Evolutionary conservation across 2,797 vertebrate species (phyloP).

Genomic region (Thripadectes ignobilis): DNA sequence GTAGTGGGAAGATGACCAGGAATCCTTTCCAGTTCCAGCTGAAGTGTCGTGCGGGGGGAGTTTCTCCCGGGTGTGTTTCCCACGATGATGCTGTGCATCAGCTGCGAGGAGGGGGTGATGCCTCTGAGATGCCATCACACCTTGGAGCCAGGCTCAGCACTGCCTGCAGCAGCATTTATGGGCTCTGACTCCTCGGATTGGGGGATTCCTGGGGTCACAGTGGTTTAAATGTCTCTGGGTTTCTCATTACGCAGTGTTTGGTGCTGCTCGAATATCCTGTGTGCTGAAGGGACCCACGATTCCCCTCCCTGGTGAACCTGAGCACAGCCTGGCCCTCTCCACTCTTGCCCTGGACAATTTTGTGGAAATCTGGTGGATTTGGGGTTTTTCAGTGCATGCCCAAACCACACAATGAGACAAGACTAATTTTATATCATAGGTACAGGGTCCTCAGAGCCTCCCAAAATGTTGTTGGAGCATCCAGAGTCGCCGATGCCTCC

Average conservation of each 20-base stretch:
- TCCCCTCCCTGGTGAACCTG: fast-evolving
- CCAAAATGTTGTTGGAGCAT: not conserved
- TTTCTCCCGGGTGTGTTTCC: not conserved
- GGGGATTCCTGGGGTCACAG: not conserved
- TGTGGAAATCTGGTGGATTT: fast-evolving
- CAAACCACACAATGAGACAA: fast-evolving
- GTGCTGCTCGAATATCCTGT: fast-evolving
- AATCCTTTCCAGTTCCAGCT: fast-evolving
- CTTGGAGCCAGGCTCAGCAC: fast-evolving
- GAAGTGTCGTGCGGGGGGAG: not conserved
- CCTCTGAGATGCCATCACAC: not conserved
- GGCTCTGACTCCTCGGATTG: fast-evolving
- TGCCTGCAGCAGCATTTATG: fast-evolving
- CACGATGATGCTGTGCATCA: fast-evolving
- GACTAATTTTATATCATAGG: fast-evolving
- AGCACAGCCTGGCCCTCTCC: not conserved
- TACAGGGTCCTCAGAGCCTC: not conserved
- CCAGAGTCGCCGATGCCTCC: not conserved
- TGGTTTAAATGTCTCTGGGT: not conserved
- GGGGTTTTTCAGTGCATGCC: not conserved
- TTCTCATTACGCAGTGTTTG: fast-evolving
- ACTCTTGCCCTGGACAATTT: fast-evolving
- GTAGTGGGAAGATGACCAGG: not conserved
- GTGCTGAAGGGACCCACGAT: too few relatives aligned
- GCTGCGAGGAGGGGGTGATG: not conserved